phyloP scores from a whole-genome alignment of 2,113 vertebrate genomes.

The Pollimyrus isidori region DNA sequence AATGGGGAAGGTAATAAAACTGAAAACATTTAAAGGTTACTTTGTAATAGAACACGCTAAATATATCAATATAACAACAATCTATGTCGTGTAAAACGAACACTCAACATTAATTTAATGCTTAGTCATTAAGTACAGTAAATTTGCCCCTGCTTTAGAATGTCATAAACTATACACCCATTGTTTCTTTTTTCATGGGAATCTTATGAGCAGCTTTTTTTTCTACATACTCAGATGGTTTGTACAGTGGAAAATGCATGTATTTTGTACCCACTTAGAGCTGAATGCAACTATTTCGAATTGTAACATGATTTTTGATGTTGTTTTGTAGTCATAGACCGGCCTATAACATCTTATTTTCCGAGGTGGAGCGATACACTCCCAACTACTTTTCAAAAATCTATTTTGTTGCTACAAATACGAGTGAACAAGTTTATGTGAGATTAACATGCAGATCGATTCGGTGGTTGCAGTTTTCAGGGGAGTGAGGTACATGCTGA shows the following conservation, averaged over 20 bases:
- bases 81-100: background rate
- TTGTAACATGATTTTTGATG: background rate
- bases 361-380: background rate
- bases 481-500: background rate
- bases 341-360: background rate
- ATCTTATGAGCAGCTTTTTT: background rate
- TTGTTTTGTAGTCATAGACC: background rate
- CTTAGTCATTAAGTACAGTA: background rate
- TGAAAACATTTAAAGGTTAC: background rate
- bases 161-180: background rate
- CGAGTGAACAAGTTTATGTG: background rate
- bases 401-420: background rate
- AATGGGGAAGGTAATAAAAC: background rate
- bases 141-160: background rate
- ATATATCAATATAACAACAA: background rate
- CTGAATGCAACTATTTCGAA: background rate
- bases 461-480: background rate
- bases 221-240: background rate
- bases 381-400: background rate
- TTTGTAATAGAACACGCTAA: background rate
- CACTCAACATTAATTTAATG: background rate
- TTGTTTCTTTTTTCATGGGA: background rate
- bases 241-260: background rate
- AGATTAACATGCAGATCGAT: background rate
- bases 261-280: background rate